Percentiles rank a stretch among this genome's conserved stretches.
These are phyloP conservation scores for Elymnias hypermnestra DNA, from an alignment of 1,140 invertebrate genomes.

Conservation along the genomic window DNA sequence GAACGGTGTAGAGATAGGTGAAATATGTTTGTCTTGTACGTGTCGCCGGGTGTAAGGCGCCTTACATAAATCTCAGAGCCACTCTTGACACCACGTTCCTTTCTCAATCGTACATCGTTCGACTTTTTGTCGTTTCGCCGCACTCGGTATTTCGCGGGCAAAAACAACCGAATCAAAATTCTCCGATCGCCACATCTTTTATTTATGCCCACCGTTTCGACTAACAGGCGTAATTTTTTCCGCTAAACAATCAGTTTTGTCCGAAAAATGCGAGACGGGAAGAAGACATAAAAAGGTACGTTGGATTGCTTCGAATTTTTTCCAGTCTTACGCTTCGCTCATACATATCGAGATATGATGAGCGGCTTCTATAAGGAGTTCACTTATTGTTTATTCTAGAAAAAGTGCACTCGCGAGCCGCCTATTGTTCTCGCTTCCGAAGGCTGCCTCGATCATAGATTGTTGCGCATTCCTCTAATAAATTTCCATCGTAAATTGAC, in stretches of 20 bases:
- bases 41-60: constrained; percentile 29
- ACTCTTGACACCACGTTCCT: constrained; percentile 56
- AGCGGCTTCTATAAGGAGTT: constrained; percentile 17
- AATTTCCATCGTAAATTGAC: constrained; percentile 20
- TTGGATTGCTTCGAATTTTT: constrained; percentile 48
- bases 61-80: constrained; percentile 44
- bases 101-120: constrained; percentile 62
- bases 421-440: constrained; percentile 33
- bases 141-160: constrained; percentile 46
- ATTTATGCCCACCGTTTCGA: constrained; percentile 64
- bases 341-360: constrained; percentile 59
- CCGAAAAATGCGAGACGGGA: constrained; percentile 69
- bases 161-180: constrained; percentile 73
- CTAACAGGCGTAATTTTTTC: constrained; percentile 75
- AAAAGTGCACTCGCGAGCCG: constrained; percentile 34
- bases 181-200: constrained; percentile 64
- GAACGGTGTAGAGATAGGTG: no score
- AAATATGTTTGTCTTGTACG: no score
- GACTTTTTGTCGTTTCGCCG: constrained; percentile 49
- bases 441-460: constrained; percentile 23
- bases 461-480: constrained; percentile 21
- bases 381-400: constrained; percentile 33
- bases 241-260: constrained; percentile 74
- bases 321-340: constrained; percentile 37
- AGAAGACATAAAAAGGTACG: constrained; percentile 63